Percentiles rank a stretch among this genome's conserved stretches.
Conservation (phyloP, 2,888 invertebrate genomes). For the Thereva nobilitata region DNA sequence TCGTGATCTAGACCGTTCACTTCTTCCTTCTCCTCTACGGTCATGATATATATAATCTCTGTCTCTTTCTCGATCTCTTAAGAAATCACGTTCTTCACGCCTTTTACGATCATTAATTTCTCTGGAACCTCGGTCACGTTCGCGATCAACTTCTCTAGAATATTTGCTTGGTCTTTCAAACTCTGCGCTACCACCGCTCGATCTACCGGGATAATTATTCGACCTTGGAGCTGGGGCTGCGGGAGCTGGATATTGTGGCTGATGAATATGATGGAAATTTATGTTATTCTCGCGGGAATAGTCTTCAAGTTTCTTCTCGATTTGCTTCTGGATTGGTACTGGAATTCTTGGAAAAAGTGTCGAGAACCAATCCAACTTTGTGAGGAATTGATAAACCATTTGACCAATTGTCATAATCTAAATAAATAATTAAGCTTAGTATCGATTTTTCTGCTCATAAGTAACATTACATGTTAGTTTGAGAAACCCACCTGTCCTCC, state of each 20-base stretch:
- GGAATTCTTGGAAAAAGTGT: conserved; percentile 98
- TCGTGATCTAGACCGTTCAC: conserved; percentile 47
- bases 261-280: conserved; percentile 47
- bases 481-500: conserved; percentile 75
- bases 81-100: conserved; percentile 41
- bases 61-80: conserved; percentile 47
- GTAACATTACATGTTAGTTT: conserved; percentile 20
- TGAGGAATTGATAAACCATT: conserved; percentile 87
- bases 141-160: conserved; percentile 44
- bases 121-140: conserved; percentile 45
- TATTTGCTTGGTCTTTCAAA: conserved; percentile 21
- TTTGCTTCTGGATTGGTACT: conserved; percentile 93
- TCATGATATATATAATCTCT: conserved; percentile 37
- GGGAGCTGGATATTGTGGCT: conserved; percentile 1
- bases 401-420: conserved; percentile 84
- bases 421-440: conserved; percentile 2
- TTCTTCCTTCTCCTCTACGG: conserved; percentile 44
- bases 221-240: conserved; percentile 9
- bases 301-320: conserved; percentile 75
- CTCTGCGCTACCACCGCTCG: not conserved
- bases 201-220: conserved; percentile 19
- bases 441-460: not conserved
- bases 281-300: conserved; percentile 62
- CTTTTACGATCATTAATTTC: conserved; percentile 40
- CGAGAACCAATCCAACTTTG: conserved; percentile 98